Percentiles rank a stretch among this genome's conserved stretches.
Conservation (phyloP, 2,797 vertebrate species). For the Dipus sagitta region DNA sequence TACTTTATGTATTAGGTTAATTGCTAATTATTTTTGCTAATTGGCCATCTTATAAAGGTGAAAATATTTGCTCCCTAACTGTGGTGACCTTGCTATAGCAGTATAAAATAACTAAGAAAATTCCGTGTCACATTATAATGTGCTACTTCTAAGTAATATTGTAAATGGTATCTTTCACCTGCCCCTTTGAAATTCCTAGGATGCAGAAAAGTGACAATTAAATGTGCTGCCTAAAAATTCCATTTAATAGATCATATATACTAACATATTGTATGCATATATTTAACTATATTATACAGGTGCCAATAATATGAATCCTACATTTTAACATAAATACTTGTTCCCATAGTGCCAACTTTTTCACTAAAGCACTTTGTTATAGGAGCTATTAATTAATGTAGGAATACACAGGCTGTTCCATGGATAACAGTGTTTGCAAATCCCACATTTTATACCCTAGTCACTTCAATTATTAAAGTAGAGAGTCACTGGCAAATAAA, state of each 20-base stretch:
- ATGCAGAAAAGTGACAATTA: not conserved
- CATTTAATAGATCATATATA: not conserved
- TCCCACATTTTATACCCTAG: constrained; percentile 64
- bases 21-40: not conserved
- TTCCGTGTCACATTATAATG: not conserved
- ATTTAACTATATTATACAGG: not conserved
- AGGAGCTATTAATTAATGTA: constrained; percentile 39
- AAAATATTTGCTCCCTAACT: not conserved
- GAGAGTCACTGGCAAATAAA: constrained; percentile 70
- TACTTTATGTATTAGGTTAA: not conserved
- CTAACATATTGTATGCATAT: not conserved
- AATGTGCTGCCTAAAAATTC: not conserved
- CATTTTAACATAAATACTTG: not conserved
- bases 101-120: not conserved
- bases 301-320: not conserved
- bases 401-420: constrained; percentile 33
- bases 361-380: constrained; percentile 46
- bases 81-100: not conserved
- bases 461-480: constrained; percentile 79
- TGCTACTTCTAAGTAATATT: not conserved
- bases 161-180: not conserved
- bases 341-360: constrained; percentile 11
- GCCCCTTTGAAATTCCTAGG: not conserved
- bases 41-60: not conserved
- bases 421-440: constrained; percentile 64